Evolutionary conservation across 2,797 vertebrate species (phyloP), one percentile per base, ranked within the genome.

Genomic region (Spheniscus humboldti): DNA sequence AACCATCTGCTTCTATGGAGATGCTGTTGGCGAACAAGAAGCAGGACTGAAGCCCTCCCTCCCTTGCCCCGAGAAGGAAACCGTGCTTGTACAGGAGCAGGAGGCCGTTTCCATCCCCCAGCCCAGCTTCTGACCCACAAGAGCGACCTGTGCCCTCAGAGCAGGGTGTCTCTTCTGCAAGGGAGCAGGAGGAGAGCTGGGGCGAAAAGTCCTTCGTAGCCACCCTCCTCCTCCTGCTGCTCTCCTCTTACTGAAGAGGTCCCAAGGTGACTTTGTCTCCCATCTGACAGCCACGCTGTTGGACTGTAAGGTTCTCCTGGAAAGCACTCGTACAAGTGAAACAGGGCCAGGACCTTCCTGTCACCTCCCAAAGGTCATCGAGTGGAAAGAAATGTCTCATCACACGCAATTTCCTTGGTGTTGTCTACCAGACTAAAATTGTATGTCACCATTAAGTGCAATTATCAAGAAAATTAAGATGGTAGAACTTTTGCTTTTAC

Each of bases 201-300:
- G 8, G 25, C 1, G 4, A 23, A 8, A 8, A 87, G 25, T 6
- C 33, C 23, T 41, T 30, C 1, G 0, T 0, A 52, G 55, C 13
- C 59, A 66, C 24, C 13, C 20, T 69, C 48, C 47, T 85, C 12
- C 27, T 74, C 19, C 18, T 9, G 3, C 22, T 27, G 18, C n/a
- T 69, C n/a, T 67, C 37, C 57, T 69, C 52, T 52, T 9, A 22
- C n/a, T 47, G 30, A 28, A 60, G 23, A 57, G 30, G 69, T 11
- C 35, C n/a, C 27, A 9, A 53, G 50, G 11, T 13, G 18, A 67
- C 24, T 5, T 7, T 2, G 0, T 24, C 35, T 74, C 52, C 45
- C n/a, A 6, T 6, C 17, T 0, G 0, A 48, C 15, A 56, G 52
- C 35, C 50, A 59, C 1, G 1, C 55, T 39, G 15, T 12, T 5